Base-by-base conservation (phyloP, 1,140 invertebrate species). In the Aethina tumida region DNA sequence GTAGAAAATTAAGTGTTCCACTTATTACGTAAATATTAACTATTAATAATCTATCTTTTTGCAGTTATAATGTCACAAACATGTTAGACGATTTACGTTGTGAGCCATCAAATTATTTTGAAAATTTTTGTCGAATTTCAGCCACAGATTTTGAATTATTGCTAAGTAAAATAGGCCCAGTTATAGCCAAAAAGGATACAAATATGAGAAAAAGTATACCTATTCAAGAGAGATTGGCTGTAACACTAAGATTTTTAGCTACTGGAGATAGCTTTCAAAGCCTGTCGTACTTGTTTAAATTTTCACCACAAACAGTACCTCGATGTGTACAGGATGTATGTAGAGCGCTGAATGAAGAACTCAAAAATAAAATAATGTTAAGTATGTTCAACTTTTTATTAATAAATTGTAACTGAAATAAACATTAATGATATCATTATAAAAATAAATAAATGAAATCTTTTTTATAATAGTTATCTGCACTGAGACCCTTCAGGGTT, bases 111-210 rank as follows among this genome's bases (percentile, higher is more conserved):
- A 9, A n/a, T 9, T 16, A 29, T 7, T 37, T 31, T 19, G 29
- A 6, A n/a, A 31, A 13, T 29, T 37, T 30, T 19, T 30, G 10
- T 6, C 27, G 35, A 29, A 37, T 37, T 22, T 27, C 35, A 18
- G n/a, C 24, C 9, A 17, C 9, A 15, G 25, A 29, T 37, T 37
- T 37, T 29, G 35, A 37, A 37, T 31, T 15, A 10, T 29, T 37
- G 12, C 14, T 37, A 31, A 37, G 18, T 15, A 31, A 27, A 34
- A 35, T 53, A 14, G 38, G 36, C 20, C 44, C 39, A 17, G 30
- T 33, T 38, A 53, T 56, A n/a, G 33, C 24, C 7, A 49, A 49
- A 43, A 13, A 43, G 40, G 41, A 58, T 36, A 57, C 55, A 7
- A 30, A 48, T 16, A 43, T 43, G 29, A 39, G 52, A 37, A 35